These are phyloP conservation scores for Barypeithes pellucidus DNA, from an alignment of 2,888 invertebrate genomes.

Conservation along the genomic window DNA sequence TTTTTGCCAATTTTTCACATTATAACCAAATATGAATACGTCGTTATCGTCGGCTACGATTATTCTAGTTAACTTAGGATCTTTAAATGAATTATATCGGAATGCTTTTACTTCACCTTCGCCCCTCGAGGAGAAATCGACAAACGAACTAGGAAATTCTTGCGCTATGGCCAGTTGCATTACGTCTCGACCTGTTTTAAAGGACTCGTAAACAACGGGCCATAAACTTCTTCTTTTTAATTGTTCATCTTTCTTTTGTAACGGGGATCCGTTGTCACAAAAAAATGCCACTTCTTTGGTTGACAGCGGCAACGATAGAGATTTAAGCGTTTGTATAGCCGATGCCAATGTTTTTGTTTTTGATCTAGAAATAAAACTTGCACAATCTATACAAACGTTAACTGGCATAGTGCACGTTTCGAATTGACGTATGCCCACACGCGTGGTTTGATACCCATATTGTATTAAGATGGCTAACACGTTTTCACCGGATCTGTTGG, in stretches of 20 bases:
- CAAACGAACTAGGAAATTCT: too few species aligned
- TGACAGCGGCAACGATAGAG: background rate
- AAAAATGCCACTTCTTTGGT: background rate
- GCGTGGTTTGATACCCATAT: background rate
- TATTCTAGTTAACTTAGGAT: too few species aligned
- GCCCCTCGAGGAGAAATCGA: too few species aligned
- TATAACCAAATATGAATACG: too few species aligned
- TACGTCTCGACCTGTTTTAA: background rate
- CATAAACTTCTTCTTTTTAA: background rate
- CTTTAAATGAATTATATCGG: too few species aligned
- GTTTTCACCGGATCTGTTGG: background rate
- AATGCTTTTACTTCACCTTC: too few species aligned
- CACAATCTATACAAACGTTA: background rate
- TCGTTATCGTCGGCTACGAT: too few species aligned
- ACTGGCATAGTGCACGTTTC: background rate
- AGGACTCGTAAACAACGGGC: background rate
- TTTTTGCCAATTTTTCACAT: too few species aligned
- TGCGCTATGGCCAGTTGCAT: too few species aligned
- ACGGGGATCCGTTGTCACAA: background rate
- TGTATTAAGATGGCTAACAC: background rate
- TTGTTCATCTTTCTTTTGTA: slow-evolving; percentile 4
- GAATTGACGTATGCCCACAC: background rate
- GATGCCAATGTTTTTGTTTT: background rate
- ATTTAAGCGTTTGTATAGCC: background rate
- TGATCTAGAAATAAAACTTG: background rate